Percentiles rank a stretch among this genome's conserved stretches.
Conservation (phyloP, 2,888 invertebrate genomes). For the Ichneumoninae sp. region DNA sequence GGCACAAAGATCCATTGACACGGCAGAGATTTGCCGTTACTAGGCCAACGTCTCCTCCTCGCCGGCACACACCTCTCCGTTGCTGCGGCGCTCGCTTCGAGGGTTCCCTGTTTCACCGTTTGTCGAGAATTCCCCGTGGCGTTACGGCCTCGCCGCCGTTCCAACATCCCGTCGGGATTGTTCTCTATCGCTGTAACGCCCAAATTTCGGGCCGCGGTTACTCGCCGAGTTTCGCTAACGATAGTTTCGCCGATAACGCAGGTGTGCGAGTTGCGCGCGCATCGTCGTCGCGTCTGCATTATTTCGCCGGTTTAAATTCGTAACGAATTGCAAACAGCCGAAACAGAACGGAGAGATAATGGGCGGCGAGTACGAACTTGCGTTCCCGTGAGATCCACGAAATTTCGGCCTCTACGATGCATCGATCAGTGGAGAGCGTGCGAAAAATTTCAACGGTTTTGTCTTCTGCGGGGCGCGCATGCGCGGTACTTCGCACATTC, state of each 20-base stretch:
- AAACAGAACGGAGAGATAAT: not conserved
- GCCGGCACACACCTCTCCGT: constrained; percentile 10
- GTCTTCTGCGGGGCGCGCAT: too few relatives aligned
- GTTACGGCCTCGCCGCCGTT: not conserved
- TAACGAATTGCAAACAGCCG: constrained; percentile 29
- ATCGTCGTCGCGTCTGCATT: not conserved
- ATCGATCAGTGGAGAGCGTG: too few relatives aligned
- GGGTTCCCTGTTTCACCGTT: constrained; percentile 74
- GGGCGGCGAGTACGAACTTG: not conserved
- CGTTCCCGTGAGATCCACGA: not conserved
- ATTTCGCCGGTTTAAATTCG: constrained; percentile 15
- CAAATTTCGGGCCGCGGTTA: constrained; percentile 3
- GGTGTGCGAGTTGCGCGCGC: too few relatives aligned
- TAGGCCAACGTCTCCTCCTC: constrained; percentile 73
- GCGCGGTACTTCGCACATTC: not conserved
- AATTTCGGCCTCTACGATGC: not conserved
- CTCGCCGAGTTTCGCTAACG: not conserved
- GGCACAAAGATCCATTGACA: constrained; percentile 70
- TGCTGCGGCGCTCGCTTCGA: not conserved
- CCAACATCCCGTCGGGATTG: not conserved
- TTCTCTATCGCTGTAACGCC: not conserved
- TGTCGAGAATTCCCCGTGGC: constrained; percentile 46
- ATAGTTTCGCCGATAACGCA: not conserved
- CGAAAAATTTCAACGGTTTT: too few relatives aligned
- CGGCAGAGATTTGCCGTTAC: constrained; percentile 75